Evolutionary conservation across 2,797 vertebrate genomes (phyloP).

Genomic region (Chaunax sp.): DNA sequence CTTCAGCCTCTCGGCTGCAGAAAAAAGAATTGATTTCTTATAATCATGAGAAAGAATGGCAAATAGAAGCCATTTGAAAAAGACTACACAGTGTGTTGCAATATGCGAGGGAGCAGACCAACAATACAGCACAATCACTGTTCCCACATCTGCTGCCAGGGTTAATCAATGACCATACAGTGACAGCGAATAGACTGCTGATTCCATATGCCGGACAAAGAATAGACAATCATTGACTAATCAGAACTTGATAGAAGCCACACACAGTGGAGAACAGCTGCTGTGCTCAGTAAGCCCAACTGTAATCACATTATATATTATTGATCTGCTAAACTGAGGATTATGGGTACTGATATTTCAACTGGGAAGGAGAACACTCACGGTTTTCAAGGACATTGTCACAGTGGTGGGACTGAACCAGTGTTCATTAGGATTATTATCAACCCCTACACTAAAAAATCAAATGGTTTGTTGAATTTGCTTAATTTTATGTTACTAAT

Average conservation of each 20-base stretch:
- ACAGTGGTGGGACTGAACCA: background rate
- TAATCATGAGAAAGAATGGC: conserved; percentile 58
- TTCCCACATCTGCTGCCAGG: conserved; percentile 68
- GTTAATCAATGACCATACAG: conserved; percentile 83
- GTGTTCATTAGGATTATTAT: conserved; percentile 7
- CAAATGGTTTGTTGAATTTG: too few species aligned
- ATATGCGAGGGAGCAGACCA: conserved; percentile 54
- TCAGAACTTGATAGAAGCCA: conserved; percentile 75
- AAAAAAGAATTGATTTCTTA: conserved; percentile 55
- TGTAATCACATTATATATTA: conserved; percentile 76
- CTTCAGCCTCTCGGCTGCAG: conserved; percentile 18
- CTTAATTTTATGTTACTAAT: too few species aligned
- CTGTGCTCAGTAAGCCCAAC: conserved; percentile 57
- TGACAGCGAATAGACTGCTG: conserved; percentile 75
- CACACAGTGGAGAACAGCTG: conserved; percentile 70
- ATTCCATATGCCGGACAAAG: conserved; percentile 77
- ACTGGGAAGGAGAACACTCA: conserved; percentile 34
- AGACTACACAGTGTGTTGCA: conserved; percentile 61
- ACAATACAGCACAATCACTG: conserved; percentile 76
- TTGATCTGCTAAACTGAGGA: conserved; percentile 71
- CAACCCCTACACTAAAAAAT: background rate
- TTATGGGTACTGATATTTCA: conserved; percentile 61
- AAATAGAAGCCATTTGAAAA: conserved; percentile 70
- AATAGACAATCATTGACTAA: conserved; percentile 82
- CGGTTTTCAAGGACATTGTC: conserved; percentile 36